Evolutionary conservation across 2,888 invertebrate genomes (phyloP).

Genomic region (Dioctria rufipes): DNA sequence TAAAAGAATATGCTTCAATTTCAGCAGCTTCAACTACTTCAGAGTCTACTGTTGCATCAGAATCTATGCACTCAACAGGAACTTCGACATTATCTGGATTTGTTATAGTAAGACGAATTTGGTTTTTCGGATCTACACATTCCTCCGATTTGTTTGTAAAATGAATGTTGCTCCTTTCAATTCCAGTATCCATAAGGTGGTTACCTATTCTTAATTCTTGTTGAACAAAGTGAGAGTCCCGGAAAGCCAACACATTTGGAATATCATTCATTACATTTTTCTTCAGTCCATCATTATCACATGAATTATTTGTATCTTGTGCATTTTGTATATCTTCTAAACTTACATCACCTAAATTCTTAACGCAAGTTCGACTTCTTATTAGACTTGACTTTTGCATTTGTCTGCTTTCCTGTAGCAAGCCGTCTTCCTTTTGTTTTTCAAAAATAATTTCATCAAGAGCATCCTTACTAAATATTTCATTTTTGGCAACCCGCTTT

Average conservation of each 20-base stretch:
- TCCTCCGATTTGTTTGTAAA: constrained; percentile 51
- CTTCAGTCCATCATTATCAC: constrained; percentile 31
- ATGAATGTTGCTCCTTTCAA: constrained; percentile 62
- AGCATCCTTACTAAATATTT: constrained; percentile 67
- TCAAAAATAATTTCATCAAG: constrained; percentile 64
- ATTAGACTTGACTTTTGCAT: constrained; percentile 55
- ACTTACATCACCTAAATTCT: constrained; percentile 65
- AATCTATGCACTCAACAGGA: constrained; percentile 53
- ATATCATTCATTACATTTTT: constrained; percentile 66
- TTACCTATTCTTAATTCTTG: constrained; percentile 71
- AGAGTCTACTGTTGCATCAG: constrained; percentile 64
- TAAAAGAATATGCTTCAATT: neutral
- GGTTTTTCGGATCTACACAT: constrained; percentile 14
- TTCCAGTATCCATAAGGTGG: constrained; percentile 70
- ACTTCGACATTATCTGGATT: constrained; percentile 69
- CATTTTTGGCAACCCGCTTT: constrained; percentile 72
- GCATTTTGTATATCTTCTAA: constrained; percentile 56
- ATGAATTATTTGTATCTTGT: neutral
- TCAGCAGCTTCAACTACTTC: constrained; percentile 68
- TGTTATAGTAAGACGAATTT: constrained; percentile 68
- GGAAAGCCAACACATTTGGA: constrained; percentile 69
- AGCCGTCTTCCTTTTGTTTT: constrained; percentile 62
- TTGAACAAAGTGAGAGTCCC: constrained; percentile 70
- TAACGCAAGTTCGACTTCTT: constrained; percentile 67
- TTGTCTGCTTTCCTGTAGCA: constrained; percentile 36